Evolutionary conservation across 2,888 invertebrate genomes (phyloP), one percentile per base, ranked within the genome.

Genomic region (Caenorhabditis virilis): DNA sequence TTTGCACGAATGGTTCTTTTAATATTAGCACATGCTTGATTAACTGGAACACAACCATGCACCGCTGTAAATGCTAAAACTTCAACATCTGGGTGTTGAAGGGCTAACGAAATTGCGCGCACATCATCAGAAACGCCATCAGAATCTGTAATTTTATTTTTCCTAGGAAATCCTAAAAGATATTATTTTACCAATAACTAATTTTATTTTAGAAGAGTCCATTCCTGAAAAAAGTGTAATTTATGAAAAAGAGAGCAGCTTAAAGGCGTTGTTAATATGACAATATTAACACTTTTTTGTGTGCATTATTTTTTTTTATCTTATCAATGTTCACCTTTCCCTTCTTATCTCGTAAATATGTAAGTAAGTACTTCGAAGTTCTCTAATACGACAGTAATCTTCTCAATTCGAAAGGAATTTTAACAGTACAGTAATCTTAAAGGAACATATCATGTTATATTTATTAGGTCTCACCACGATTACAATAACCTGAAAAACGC

Each of bases 61-160:
- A 72, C 66, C 1, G 73, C 65, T 0, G 75, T 75, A 55, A 79
- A 65, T 1, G 77, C 79, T 16, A 63, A 15, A 23, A 65, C 48
- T 11, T 65, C 47, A 0, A 49, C 50, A 35, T 56, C 51, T 15
- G 65, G 65, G 23, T 65, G 65, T 52, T 65, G 60, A 7, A 80
- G 57, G 15, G 80, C 80, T 45, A 80, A 30, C 0, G 75, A 72
- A 33, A 80, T 73, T 1, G 80, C 80, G 42, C 78, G 38, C 16
- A 78, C 67, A 54, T 80, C 80, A 59, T 80, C 80, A 6, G 64
- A 61, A 7, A 80, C 77, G 4, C 78, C 80, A 45, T 80, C 80
- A 20, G 78, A 77, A 49, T 80, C 80, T 70, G 50, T 25, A 67
- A 65, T n/a, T 35, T 18, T 6, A 7, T 23, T 15, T 15, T 6